phyloP scores from a whole-genome alignment of 2,113 vertebrate genomes.

The Neolamprologus longior region DNA sequence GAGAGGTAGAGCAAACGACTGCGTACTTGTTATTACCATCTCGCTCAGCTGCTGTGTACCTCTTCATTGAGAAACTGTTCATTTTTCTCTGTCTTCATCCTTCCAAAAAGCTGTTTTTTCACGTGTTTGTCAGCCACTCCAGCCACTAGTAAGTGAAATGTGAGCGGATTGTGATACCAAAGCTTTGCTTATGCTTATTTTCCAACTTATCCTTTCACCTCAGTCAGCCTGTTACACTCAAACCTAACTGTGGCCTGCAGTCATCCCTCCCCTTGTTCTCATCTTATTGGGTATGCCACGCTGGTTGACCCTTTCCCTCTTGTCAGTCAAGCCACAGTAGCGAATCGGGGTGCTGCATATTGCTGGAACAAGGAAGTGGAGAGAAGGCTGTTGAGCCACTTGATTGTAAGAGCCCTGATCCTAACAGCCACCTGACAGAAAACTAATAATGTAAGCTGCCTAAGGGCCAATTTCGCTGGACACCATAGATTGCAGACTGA shows the following conservation, averaged over 20 bases:
- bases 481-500: neutral
- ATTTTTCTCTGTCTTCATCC: neutral
- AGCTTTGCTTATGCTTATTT: neutral
- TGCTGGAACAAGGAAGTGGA: constrained; percentile 51
- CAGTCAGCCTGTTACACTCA: constrained; percentile 32
- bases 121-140: neutral
- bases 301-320: constrained; percentile 41
- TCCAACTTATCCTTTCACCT: neutral
- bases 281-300: constrained; percentile 50
- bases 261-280: constrained; percentile 25
- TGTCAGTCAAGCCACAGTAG: constrained; percentile 45
- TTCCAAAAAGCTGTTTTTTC: neutral
- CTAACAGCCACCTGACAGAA: constrained; percentile 10
- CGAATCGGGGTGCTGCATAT: constrained; percentile 39
- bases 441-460: constrained; percentile 10
- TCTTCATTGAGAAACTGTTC: neutral
- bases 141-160: neutral
- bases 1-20: constrained; percentile 31
- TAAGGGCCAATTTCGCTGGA: neutral
- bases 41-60: neutral
- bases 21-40: constrained; percentile 37
- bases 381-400: constrained; percentile 24
- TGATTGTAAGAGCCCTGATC: constrained; percentile 11
- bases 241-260: constrained; percentile 42
- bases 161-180: neutral